A percentile compares a stretch with the other conserved stretches of the same genome.
Evolutionary conservation across 92 coral and sea anemone genomes (phyloP).

Genomic region (Isaurus tuberculatus): DNA sequence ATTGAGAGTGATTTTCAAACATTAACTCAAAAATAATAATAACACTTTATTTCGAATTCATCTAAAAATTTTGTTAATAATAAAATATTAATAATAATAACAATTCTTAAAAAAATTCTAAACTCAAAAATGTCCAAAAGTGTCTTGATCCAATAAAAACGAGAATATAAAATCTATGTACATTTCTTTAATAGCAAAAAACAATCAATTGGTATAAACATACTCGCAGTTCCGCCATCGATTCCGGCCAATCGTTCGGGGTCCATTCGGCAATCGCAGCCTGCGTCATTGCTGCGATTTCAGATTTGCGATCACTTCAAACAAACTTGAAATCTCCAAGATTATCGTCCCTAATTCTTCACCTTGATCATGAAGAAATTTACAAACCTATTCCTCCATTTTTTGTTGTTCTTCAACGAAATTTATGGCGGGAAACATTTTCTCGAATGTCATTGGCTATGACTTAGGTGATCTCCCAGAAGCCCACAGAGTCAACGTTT

Average conservation of each 20-base stretch:
- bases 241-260: conserved; percentile 96
- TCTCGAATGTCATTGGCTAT: conserved; percentile 46
- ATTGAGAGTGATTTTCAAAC: no score
- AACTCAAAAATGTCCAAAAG: no score
- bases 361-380: neutral
- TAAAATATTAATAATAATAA: no score
- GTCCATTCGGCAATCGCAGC: conserved; percentile 63
- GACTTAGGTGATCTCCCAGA: conserved; percentile 12
- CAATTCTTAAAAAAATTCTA: no score
- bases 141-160: no score
- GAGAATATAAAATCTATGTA: no score
- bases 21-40: no score
- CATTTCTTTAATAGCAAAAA: no score
- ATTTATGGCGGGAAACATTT: conserved; percentile 61
- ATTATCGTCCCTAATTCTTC: neutral
- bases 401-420: conserved; percentile 35
- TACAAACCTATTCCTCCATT: conserved; percentile 45
- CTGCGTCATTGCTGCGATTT: conserved; percentile 28
- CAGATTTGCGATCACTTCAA: neutral
- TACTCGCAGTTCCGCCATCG: conserved; percentile 83
- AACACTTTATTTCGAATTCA: no score
- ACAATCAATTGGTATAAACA: neutral
- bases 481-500: neutral
- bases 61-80: no score
- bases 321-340: neutral